Evolutionary conservation across 2,797 vertebrate species (phyloP).

Genomic region (Serranus cabrilla): DNA sequence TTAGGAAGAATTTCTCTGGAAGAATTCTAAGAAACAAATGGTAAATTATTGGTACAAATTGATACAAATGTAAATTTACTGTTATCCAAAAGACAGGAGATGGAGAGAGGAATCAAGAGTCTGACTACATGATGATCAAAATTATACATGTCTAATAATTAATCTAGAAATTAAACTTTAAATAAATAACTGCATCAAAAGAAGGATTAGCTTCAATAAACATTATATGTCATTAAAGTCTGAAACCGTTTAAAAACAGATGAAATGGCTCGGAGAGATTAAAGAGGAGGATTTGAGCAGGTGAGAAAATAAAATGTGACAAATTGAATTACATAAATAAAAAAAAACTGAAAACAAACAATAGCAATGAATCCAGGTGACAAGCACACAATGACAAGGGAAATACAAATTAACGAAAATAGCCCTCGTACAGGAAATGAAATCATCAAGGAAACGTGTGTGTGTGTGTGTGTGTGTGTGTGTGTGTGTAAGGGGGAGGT

Average conservation of each 20-base stretch:
- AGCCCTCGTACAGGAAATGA: slow-evolving; percentile 63
- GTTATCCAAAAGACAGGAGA: slow-evolving; percentile 35
- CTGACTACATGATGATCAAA: background rate
- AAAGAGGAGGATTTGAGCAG: slow-evolving; percentile 20
- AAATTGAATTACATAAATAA: slow-evolving; percentile 14
- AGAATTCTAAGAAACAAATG: no score
- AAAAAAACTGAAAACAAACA: slow-evolving; percentile 15
- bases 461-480: slow-evolving; percentile 19
- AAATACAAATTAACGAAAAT: slow-evolving; percentile 69
- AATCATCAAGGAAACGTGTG: slow-evolving; percentile 63
- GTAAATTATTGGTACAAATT: no score
- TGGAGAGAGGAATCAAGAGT: slow-evolving; percentile 14
- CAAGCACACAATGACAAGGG: slow-evolving; percentile 61
- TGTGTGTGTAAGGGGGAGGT: slow-evolving; percentile 36
- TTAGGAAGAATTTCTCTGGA: no score
- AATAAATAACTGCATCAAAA: background rate
- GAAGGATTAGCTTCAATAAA: background rate
- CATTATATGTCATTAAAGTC: background rate
- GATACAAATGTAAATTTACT: background rate
- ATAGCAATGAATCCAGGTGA: slow-evolving; percentile 61
- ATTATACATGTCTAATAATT: background rate
- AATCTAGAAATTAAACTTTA: background rate
- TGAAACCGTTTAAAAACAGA: background rate
- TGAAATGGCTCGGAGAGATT: background rate
- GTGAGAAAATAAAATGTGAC: slow-evolving; percentile 49